phyloP scores from a whole-genome alignment of 2,888 invertebrate species.

The Macaria notata region DNA sequence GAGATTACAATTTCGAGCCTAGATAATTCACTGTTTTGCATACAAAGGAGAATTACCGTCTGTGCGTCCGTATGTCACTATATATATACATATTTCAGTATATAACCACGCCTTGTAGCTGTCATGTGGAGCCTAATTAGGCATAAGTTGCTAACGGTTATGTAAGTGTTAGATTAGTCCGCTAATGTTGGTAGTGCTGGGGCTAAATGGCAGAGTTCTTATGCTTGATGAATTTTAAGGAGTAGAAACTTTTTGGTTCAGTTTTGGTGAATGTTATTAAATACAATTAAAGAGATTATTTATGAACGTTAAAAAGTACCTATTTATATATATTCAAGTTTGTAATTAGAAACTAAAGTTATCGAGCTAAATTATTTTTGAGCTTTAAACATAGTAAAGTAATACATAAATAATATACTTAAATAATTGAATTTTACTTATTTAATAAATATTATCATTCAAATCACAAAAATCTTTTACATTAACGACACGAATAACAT shows the following conservation, averaged over 20 bases:
- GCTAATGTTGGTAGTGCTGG: slow-evolving; percentile 14
- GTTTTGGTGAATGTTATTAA: too few species aligned
- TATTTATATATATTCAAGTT: too few species aligned
- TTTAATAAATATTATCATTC: too few species aligned
- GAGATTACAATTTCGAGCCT: slow-evolving; percentile 81
- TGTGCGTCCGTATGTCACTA: slow-evolving; percentile 73
- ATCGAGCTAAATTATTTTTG: too few species aligned
- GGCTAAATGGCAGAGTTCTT: slow-evolving; percentile 1
- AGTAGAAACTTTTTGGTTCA: not conserved
- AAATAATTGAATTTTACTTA: too few species aligned
- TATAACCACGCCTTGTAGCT: slow-evolving; percentile 77
- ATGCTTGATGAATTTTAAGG: not conserved
- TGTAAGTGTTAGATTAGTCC: slow-evolving; percentile 43
- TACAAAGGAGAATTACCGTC: slow-evolving; percentile 80
- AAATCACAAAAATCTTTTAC: too few species aligned
- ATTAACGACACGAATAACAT: not conserved
- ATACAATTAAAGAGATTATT: too few species aligned
- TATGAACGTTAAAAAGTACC: too few species aligned
- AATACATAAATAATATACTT: too few species aligned
- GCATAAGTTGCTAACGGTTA: slow-evolving; percentile 56
- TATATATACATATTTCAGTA: slow-evolving; percentile 48
- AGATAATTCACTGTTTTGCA: slow-evolving; percentile 81
- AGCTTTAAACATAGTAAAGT: too few species aligned
- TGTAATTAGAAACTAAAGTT: too few species aligned
- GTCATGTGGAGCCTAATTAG: slow-evolving; percentile 80